Conservation (phyloP, 2,113 vertebrate species). For the Prionailurus viverrinus region DNA sequence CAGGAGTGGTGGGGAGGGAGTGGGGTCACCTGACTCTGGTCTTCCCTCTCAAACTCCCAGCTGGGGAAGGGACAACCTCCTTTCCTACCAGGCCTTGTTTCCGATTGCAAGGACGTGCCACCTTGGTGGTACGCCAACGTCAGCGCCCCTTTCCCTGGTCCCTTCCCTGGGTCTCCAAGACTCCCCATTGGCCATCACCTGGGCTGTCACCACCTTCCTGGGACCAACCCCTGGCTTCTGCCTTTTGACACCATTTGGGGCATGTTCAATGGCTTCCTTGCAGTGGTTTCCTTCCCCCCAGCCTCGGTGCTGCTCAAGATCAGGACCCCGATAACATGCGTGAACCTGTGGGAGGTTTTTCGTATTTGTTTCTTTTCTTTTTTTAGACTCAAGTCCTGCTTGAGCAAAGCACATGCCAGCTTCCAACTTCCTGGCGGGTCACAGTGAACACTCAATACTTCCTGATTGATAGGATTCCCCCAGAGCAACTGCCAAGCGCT, state of each 20-base stretch:
- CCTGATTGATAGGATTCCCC: neutral
- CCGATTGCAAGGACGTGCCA: neutral
- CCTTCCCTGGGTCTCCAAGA: neutral
- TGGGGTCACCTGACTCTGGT: fast-evolving
- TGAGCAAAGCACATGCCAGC: neutral
- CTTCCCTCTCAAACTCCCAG: neutral
- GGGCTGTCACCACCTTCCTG: neutral
- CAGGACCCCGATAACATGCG: neutral
- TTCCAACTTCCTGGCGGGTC: neutral
- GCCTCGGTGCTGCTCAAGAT: neutral
- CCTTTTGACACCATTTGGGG: neutral
- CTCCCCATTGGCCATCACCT: neutral
- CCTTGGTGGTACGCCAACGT: neutral
- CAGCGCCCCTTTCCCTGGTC: neutral
- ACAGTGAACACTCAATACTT: neutral
- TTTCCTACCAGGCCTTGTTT: neutral
- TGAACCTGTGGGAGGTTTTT: neutral
- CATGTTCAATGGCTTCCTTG: neutral
- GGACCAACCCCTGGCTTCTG: neutral
- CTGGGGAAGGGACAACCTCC: neutral
- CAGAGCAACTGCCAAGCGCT: neutral
- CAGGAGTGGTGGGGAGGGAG: no score
- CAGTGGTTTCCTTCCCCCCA: neutral
- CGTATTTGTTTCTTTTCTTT: neutral
- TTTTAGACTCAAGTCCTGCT: neutral